Evolutionary conservation across 1,140 invertebrate species (phyloP).

Genomic region (Tetragonula clypearis): DNA sequence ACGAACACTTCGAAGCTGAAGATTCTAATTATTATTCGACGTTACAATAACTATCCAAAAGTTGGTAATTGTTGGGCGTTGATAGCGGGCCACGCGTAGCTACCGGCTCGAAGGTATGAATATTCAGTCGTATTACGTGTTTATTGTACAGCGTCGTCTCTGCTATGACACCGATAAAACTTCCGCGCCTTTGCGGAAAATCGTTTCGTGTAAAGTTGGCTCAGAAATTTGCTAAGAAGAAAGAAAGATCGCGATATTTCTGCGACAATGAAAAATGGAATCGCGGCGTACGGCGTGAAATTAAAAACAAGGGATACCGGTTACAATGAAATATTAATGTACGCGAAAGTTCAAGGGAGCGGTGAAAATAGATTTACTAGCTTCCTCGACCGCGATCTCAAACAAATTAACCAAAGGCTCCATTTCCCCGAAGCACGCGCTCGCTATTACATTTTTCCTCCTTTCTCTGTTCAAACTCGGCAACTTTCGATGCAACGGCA

Average conservation of each 20-base stretch:
- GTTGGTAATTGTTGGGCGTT: slow-evolving; percentile 24
- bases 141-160: slow-evolving; percentile 6
- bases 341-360: neutral
- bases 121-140: slow-evolving; percentile 22
- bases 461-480: no score
- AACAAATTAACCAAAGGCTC: slow-evolving; percentile 17
- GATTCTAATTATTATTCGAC: slow-evolving; percentile 42
- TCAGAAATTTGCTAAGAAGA: no score
- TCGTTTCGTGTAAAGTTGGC: neutral
- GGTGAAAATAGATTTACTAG: slow-evolving; percentile 2
- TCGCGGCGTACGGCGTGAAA: neutral
- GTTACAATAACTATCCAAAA: slow-evolving; percentile 32
- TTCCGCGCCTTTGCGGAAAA: neutral
- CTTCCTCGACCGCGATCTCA: neutral
- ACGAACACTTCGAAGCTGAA: neutral
- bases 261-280: no score
- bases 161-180: neutral
- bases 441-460: neutral
- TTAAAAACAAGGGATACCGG: neutral
- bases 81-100: neutral
- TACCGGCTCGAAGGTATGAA: neutral
- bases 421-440: neutral
- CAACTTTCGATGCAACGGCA: no score
- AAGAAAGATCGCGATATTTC: no score
- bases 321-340: neutral